Percentiles rank a stretch among this genome's conserved stretches.
Conservation (phyloP, 2,113 vertebrate genomes). For the Corythoichthys intestinalis region DNA sequence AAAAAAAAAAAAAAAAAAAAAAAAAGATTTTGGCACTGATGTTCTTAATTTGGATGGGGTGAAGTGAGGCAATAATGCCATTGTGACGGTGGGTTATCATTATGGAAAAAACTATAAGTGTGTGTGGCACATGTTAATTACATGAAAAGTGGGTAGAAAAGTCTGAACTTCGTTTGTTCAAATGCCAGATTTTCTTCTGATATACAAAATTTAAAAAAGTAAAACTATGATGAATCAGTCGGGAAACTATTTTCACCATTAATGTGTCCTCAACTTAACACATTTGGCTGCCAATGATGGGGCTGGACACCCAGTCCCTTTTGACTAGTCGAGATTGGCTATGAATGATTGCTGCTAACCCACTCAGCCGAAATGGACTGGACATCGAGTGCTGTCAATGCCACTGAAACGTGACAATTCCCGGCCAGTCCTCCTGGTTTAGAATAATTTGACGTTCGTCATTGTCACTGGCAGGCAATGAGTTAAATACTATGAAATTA, state of each 20-base stretch:
- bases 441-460: too few species aligned
- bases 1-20: conserved; percentile 22
- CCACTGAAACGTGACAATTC: too few species aligned
- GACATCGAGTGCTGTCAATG: too few species aligned
- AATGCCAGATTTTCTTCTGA: neutral
- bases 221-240: neutral
- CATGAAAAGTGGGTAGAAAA: neutral
- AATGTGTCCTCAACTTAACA: neutral
- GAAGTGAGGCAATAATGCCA: neutral
- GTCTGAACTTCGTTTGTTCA: neutral
- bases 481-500: too few species aligned
- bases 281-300: neutral
- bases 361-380: too few species aligned
- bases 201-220: neutral
- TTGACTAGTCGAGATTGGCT: too few species aligned
- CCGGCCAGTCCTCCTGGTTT: too few species aligned
- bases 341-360: too few species aligned
- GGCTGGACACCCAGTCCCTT: too few species aligned
- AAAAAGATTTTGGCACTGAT: conserved; percentile 2
- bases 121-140: neutral
- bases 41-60: conserved; percentile 14
- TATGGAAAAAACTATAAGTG: neutral
- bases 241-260: neutral
- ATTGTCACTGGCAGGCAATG: too few species aligned
- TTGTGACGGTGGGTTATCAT: neutral